Percentiles rank a stretch among this genome's conserved stretches.
phyloP scores from a whole-genome alignment of 2,113 vertebrate species.

The Takifugu bimaculatus region DNA sequence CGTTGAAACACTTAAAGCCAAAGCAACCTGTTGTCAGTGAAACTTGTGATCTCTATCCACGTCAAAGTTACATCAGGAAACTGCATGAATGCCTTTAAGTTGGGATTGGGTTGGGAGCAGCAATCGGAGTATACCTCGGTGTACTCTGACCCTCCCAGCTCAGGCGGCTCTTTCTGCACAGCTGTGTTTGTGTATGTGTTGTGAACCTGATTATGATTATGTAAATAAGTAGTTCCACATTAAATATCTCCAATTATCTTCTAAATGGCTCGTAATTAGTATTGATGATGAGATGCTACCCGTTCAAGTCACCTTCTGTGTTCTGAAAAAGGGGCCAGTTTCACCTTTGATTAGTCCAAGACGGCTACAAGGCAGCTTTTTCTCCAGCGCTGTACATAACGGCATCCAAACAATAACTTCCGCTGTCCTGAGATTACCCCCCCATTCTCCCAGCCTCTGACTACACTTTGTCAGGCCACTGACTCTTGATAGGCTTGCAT shows the following conservation, averaged over 20 bases:
- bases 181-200: conserved; percentile 35
- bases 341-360: too few relatives aligned
- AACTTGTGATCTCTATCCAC: too few relatives aligned
- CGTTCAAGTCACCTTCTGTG: conserved; percentile 43
- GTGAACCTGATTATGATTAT: conserved; percentile 35
- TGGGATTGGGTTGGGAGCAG: too few relatives aligned
- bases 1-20: too few relatives aligned
- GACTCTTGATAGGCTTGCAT: conserved; percentile 5
- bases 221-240: conserved; percentile 36
- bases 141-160: background rate
- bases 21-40: too few relatives aligned
- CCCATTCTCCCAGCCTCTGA: background rate
- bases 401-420: background rate
- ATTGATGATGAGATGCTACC: conserved; percentile 35
- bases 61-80: too few relatives aligned
- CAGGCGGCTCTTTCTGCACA: conserved; percentile 8
- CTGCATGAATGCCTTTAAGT: too few relatives aligned
- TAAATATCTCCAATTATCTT: conserved; percentile 47
- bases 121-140: too few relatives aligned
- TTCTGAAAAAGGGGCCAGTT: conserved; percentile 1
- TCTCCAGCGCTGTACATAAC: conserved; percentile 3
- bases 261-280: conserved; percentile 44
- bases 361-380: background rate
- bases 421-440: background rate
- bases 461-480: conserved; percentile 5